Conservation (phyloP, 1,140 invertebrate species). For the Trachymyrmex septentrionalis region DNA sequence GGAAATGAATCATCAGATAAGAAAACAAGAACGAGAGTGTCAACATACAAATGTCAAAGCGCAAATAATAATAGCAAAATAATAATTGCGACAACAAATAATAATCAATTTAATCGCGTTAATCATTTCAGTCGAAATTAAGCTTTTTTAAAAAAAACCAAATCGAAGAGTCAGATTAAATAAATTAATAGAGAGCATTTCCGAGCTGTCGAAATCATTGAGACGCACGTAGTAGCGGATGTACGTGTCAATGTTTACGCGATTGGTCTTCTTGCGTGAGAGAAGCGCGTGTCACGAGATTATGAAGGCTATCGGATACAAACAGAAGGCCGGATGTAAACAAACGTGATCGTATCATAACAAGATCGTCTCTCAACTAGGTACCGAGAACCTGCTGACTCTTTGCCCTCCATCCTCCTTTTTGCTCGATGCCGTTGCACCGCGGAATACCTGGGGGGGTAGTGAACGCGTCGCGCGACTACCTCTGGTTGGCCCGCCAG, state of each 20-base stretch:
- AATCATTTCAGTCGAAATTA: neutral
- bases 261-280: neutral
- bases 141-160: neutral
- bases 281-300: neutral
- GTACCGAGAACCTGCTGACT: neutral
- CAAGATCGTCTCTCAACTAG: neutral
- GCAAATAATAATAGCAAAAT: neutral
- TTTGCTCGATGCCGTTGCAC: neutral
- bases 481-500: slow-evolving; percentile 5
- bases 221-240: neutral
- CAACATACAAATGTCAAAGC: neutral
- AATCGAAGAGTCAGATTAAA: neutral
- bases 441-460: neutral
- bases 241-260: slow-evolving; percentile 28
- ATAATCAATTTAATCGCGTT: neutral
- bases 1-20: neutral
- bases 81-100: neutral
- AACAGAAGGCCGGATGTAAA: slow-evolving; percentile 20
- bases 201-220: neutral
- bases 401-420: neutral
- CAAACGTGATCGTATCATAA: neutral
- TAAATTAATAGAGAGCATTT: neutral
- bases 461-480: neutral
- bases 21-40: neutral
- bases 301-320: neutral